phyloP scores from a whole-genome alignment of 2,797 vertebrate species.

The Enteromius unitaeniatus region DNA sequence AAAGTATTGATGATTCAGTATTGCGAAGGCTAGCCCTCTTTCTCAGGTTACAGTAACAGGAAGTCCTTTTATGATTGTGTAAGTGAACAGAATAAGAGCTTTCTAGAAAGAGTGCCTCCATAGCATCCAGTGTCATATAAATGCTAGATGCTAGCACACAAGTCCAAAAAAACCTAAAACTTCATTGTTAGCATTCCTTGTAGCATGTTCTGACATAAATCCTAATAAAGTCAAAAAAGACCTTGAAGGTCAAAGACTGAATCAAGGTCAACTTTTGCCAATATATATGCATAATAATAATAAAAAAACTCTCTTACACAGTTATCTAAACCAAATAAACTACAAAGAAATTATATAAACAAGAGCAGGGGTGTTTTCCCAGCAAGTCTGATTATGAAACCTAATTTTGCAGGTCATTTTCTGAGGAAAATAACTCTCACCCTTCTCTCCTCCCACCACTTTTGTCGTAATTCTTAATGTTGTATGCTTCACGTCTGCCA shows the following conservation, averaged over 20 bases:
- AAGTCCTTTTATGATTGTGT: conserved; percentile 20
- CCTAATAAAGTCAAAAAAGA: too few species aligned
- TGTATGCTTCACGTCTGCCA: conserved; percentile 55
- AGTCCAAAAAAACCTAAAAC: too few species aligned
- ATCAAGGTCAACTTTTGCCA: neutral
- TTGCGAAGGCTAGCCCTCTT: conserved; percentile 22
- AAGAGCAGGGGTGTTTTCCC: conserved; percentile 1
- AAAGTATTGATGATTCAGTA: conserved; percentile 28
- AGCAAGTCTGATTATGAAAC: conserved; percentile 36
- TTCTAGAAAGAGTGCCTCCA: conserved; percentile 7
- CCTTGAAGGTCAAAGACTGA: too few species aligned
- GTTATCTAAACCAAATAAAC: conserved; percentile 17
- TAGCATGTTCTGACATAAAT: neutral
- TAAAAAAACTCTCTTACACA: neutral
- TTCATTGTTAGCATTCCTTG: too few species aligned
- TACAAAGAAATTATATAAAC: conserved; percentile 16
- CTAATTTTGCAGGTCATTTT: neutral
- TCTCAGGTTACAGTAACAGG: conserved; percentile 45
- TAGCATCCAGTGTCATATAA: neutral
- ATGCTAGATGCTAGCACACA: neutral
- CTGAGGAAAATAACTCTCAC: conserved; percentile 40
- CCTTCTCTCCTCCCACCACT: conserved; percentile 38
- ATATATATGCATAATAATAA: neutral
- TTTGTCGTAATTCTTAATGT: conserved; percentile 50
- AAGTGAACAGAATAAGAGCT: conserved; percentile 21